Base-by-base conservation (phyloP, 2,888 invertebrate genomes). In the Eristalis intricaria region DNA sequence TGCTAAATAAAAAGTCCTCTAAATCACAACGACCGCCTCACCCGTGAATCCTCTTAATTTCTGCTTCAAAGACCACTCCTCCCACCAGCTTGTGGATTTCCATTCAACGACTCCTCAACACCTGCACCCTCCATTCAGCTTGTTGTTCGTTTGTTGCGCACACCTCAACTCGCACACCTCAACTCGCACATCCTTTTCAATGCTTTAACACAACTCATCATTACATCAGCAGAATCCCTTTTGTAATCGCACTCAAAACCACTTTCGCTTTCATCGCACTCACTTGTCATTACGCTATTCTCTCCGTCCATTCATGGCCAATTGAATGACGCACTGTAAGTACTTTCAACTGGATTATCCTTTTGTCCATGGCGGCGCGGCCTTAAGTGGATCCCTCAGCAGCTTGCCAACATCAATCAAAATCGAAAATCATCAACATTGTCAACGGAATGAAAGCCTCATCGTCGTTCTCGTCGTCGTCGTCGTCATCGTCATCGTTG, bases 381-480 rank as follows among this genome's bases (percentile, higher is more conserved):
- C 22, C 26, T 26, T 60, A 60, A 60, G 26, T 26, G 60, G 60
- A 19, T 50, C 60, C 15, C 26, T 60, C 15, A 26, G 15, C 26
- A 15, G 26, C 60, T 26, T 19, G 50, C 50, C 32, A 35, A 23
- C 50, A 56, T 56, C 74, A 74, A 74, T 76, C 43, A 68, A 43
- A 78, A 56, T 56, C 19, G 35, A 78, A 78, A 70, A 64, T 26
- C 63, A 70, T 56, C 64, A 26, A 29, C 23, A 38, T n/a, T 70
- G 61, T 70, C 63, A 64, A 13, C 19, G n/a, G 15, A 26, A 63
- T 50, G 50, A 78, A 77, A 32, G 29, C 23, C 35, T 38, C 56
- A 40, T 60, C 35, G 11, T 32, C 43, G 19, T 50, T 5, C 0
- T 50, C 19, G 7, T 19, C 1, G n/a, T 50, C 50, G 19, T 19